A percentile compares a stretch with the other conserved stretches of the same genome.
phyloP scores from a whole-genome alignment of 2,113 vertebrate species.

The Gasterosteus aculeatus region DNA sequence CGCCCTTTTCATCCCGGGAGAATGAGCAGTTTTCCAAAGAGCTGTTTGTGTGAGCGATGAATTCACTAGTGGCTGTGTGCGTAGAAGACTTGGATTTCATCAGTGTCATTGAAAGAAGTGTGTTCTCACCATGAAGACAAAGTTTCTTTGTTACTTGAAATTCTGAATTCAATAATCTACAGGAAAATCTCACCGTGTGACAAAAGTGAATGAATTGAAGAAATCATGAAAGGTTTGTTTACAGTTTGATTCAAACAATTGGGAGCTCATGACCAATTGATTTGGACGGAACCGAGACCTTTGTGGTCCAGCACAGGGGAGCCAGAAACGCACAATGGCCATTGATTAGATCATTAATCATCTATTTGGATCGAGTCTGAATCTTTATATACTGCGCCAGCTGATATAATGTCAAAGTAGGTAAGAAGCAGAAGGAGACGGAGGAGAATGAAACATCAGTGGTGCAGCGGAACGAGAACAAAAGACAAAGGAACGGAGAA shows the following conservation, averaged over 20 bases:
- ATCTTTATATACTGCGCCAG: not conserved
- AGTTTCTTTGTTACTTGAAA: not conserved
- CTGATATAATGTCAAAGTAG: rapidly evolving
- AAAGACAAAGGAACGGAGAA: not conserved
- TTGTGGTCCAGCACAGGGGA: not conserved
- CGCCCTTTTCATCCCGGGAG: not conserved
- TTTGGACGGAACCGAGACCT: rapidly evolving
- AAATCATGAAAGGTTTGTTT: not conserved
- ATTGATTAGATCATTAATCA: not conserved
- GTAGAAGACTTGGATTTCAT: constrained; percentile 14
- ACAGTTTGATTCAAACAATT: not conserved
- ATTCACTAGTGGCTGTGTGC: not conserved
- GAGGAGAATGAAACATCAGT: not conserved
- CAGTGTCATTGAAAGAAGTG: constrained; percentile 13
- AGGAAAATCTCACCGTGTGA: not conserved
- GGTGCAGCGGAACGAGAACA: not conserved
- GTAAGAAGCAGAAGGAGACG: not conserved
- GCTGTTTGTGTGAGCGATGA: not conserved
- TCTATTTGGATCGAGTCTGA: not conserved
- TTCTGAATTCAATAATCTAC: not conserved
- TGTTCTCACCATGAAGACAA: not conserved
- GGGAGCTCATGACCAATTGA: rapidly evolving
- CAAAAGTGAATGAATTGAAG: not conserved
- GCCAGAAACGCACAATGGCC: not conserved
- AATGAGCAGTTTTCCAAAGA: not conserved